Conservation (phyloP, 92 coral and sea anemone species). For the Porites evermanni region DNA sequence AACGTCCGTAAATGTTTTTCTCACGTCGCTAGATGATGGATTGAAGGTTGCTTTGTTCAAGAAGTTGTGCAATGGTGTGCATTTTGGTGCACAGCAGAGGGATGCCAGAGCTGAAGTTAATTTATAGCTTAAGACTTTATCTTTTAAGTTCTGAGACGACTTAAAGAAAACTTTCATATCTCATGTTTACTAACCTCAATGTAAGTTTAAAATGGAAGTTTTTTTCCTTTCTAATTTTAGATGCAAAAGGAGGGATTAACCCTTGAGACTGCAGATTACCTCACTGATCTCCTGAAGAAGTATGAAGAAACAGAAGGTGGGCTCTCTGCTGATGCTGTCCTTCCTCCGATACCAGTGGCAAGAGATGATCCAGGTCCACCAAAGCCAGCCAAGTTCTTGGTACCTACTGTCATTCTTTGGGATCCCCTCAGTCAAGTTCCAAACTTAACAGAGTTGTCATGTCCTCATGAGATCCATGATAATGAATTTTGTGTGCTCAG, state of each 20-base stretch:
- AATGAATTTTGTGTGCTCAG: slow-evolving; percentile 51
- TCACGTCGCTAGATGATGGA: no score
- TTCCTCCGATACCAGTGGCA: slow-evolving; percentile 67
- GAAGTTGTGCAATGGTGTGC: no score
- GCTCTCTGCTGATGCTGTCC: slow-evolving; percentile 72
- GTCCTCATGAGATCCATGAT: slow-evolving; percentile 69
- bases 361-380: slow-evolving; percentile 60
- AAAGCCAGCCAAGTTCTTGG: slow-evolving; percentile 59
- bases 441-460: slow-evolving; percentile 57
- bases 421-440: slow-evolving; percentile 72
- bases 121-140: no score
- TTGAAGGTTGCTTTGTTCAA: no score
- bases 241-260: slow-evolving; percentile 49
- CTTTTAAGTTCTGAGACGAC: no score
- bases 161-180: no score
- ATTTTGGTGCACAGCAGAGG: no score
- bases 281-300: slow-evolving; percentile 26
- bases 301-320: slow-evolving; percentile 39
- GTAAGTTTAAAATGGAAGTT: not conserved
- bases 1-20: no score
- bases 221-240: not conserved
- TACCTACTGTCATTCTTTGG: slow-evolving; percentile 76
- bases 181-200: not conserved
- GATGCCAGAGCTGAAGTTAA: no score
- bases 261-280: slow-evolving; percentile 41